Evolutionary conservation across 1,140 invertebrate genomes (phyloP), one percentile per base, ranked within the genome.

Genomic region (Neodiprion lecontei): DNA sequence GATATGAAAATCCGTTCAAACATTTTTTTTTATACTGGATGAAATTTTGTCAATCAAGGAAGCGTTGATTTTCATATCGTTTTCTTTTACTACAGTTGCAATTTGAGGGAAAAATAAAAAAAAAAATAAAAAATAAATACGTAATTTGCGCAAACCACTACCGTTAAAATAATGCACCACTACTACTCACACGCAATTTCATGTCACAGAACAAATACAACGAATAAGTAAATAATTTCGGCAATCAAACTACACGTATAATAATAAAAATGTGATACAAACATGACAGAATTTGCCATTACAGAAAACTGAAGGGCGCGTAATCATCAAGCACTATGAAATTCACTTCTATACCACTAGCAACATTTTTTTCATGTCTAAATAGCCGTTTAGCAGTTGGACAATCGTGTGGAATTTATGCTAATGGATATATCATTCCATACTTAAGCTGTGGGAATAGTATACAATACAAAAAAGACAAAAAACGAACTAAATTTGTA

Each of bases 1-100:
- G 48, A 74, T 74, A 70, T 75, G 69, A 69, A 12, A 74, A 75
- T 66, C 23, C 21, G 69, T 48, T 23, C 72, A 47, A 66, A 14
- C 48, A 72, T 40, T 71, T 66, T 40, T 2, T 40, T 40, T 40
- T 5, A 28, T 28, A 40, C 28, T 40, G 0, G 28, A 40, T 40
- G 28, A 40, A 40, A 40, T 5, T 21, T 21, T 40, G 28, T 40
- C 28, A 40, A 40, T 40, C 28, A 40, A 40, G 28, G 28, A 40
- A 40, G 28, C 2, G 71, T 49, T 5, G 48, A 73, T 21, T 48
- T 69, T 70, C 66, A 48, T 72, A 28, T 48, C 9, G 14, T 21
- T 14, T 21, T 69, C n/a, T 17, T 48, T 69, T 48, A 69, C 68
- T 69, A 69, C 68, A 14, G 48, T 9, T 7, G 48, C 7, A 69